Conservation (phyloP, 2,113 vertebrate species). For the Danionella cerebrum region DNA sequence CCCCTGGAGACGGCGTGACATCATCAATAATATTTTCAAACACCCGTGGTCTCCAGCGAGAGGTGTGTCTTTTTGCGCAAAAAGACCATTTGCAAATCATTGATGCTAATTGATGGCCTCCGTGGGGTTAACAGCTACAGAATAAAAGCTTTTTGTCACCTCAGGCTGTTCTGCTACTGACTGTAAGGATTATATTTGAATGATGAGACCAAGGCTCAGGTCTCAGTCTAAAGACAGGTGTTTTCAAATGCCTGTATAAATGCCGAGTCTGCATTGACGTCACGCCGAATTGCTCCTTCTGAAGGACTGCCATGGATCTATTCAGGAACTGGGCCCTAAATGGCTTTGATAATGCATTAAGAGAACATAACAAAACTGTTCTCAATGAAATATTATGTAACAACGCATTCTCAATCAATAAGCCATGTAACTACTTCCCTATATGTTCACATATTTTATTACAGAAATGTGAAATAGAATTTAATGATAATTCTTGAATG, state of each 20-base stretch:
- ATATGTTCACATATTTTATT: no score
- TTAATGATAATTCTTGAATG: no score
- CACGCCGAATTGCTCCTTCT: neutral
- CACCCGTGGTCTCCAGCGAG: conserved; percentile 34
- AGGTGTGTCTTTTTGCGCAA: conserved; percentile 30
- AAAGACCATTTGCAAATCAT: conserved; percentile 16
- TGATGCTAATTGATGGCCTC: neutral
- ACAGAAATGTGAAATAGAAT: no score
- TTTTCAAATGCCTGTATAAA: neutral
- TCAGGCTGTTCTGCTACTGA: neutral
- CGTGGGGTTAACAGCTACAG: neutral
- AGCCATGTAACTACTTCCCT: neutral
- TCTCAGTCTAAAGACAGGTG: conserved; percentile 2
- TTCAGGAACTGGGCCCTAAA: neutral
- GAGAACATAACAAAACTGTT: neutral
- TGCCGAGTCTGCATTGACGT: neutral
- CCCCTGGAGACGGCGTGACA: conserved; percentile 59
- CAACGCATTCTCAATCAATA: neutral
- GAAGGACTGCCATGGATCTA: neutral
- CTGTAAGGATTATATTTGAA: conserved; percentile 9
- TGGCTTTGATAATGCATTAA: neutral
- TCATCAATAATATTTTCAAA: conserved; percentile 54
- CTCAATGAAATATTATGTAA: neutral
- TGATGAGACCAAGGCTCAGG: neutral
- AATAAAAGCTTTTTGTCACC: neutral